A percentile compares a stretch with the other conserved stretches of the same genome.
phyloP scores from a whole-genome alignment of 2,113 vertebrate species.

The Apistogramma diplotaenia region DNA sequence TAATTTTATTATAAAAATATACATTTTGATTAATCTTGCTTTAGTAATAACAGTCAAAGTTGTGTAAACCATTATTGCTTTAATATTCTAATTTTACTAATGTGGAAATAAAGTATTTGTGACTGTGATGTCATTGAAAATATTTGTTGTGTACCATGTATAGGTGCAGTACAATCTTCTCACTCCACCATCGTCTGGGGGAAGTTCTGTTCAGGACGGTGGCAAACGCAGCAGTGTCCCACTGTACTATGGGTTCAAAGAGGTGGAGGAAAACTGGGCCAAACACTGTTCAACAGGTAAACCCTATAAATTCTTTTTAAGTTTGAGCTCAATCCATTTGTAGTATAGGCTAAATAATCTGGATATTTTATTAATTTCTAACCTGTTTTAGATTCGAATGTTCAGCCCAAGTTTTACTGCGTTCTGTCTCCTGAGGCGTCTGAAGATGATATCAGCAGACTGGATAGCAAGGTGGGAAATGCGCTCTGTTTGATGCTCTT shows the following conservation, averaged over 20 bases:
- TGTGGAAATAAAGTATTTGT: background rate
- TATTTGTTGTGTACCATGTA: background rate
- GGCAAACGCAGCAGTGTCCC: slow-evolving; percentile 76
- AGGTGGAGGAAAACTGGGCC: slow-evolving; percentile 98
- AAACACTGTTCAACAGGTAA: slow-evolving; percentile 92
- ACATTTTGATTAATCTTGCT: background rate
- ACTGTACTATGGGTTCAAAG: slow-evolving; percentile 94
- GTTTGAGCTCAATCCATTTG: background rate
- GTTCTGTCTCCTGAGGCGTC: slow-evolving; percentile 92
- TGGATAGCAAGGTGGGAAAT: slow-evolving; percentile 83
- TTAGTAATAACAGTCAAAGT: background rate
- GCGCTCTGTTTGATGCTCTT: background rate
- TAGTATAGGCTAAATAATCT: background rate
- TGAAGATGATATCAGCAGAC: slow-evolving; percentile 90
- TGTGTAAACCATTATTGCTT: background rate
- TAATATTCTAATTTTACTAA: background rate
- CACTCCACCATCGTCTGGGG: slow-evolving; percentile 86
- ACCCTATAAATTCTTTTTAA: background rate
- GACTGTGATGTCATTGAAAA: background rate
- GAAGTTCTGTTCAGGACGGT: slow-evolving; percentile 81
- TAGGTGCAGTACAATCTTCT: slow-evolving; percentile 96
- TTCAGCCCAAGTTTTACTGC: slow-evolving; percentile 96
- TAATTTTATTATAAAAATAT: background rate
- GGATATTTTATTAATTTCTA: background rate
- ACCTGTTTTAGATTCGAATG: slow-evolving; percentile 78